These are phyloP conservation scores for Numenius phaeopus DNA, from an alignment of 2,797 vertebrate species.

Conservation along the genomic window DNA sequence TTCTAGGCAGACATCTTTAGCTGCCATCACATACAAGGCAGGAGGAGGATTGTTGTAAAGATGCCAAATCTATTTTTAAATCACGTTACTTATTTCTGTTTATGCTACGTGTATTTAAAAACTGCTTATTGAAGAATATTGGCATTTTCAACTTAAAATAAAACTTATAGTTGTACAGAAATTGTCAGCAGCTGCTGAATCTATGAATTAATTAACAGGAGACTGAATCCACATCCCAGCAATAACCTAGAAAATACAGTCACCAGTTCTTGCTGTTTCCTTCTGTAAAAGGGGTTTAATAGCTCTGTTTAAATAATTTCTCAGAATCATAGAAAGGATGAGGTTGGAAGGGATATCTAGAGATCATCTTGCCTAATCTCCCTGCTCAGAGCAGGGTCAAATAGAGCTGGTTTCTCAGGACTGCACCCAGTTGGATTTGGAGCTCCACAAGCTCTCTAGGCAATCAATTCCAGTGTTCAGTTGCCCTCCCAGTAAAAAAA, in stretches of 20 bases:
- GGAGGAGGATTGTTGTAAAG: background rate
- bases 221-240: background rate
- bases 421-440: background rate
- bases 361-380: background rate
- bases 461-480: background rate
- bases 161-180: background rate
- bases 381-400: background rate
- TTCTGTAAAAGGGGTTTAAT: background rate
- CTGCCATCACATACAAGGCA: background rate
- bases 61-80: background rate
- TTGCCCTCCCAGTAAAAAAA: background rate
- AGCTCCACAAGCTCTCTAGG: background rate
- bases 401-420: background rate
- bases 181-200: background rate
- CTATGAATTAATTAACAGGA: constrained; percentile 9
- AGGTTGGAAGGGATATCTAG: background rate
- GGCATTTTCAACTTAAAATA: background rate
- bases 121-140: background rate
- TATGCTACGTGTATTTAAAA: background rate
- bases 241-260: background rate
- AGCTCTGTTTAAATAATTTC: background rate
- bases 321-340: background rate
- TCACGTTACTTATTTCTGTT: background rate
- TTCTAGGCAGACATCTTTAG: background rate
- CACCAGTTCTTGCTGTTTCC: background rate